phyloP scores from a whole-genome alignment of 2,888 invertebrate genomes.

The Schrankia costaestrigalis region DNA sequence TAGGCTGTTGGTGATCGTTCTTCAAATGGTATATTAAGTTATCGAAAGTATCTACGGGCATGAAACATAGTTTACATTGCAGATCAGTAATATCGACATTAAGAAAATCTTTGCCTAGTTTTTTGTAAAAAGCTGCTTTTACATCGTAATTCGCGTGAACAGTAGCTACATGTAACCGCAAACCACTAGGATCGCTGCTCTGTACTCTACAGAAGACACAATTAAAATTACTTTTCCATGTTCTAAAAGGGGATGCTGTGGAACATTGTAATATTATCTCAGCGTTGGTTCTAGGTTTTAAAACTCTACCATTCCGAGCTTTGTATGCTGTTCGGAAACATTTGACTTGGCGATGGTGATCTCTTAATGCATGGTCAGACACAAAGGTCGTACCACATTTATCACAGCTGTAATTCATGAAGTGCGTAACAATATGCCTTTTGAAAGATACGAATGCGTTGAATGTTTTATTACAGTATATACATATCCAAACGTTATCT shows the following conservation, averaged over 20 bases:
- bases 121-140: constrained; percentile 69
- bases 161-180: constrained; percentile 58
- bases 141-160: constrained; percentile 66
- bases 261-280: constrained; percentile 70
- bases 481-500: constrained; percentile 56
- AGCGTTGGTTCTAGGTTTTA: constrained; percentile 64
- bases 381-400: constrained; percentile 70
- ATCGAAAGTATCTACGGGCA: constrained; percentile 58
- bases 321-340: constrained; percentile 66
- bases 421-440: constrained; percentile 64
- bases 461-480: constrained; percentile 59
- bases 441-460: constrained; percentile 60
- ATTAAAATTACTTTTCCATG: constrained; percentile 71
- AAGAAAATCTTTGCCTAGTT: constrained; percentile 68
- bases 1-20: constrained; percentile 63
- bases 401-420: constrained; percentile 67
- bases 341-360: constrained; percentile 67
- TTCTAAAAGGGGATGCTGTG: constrained; percentile 67
- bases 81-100: constrained; percentile 70
- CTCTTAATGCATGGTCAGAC: constrained; percentile 63
- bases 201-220: constrained; percentile 72
- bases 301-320: constrained; percentile 60
- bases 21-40: constrained; percentile 60
- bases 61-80: constrained; percentile 68
- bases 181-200: constrained; percentile 58